Evolutionary conservation across 2,888 invertebrate species (phyloP).

Genomic region (Dichetophora obliterata): DNA sequence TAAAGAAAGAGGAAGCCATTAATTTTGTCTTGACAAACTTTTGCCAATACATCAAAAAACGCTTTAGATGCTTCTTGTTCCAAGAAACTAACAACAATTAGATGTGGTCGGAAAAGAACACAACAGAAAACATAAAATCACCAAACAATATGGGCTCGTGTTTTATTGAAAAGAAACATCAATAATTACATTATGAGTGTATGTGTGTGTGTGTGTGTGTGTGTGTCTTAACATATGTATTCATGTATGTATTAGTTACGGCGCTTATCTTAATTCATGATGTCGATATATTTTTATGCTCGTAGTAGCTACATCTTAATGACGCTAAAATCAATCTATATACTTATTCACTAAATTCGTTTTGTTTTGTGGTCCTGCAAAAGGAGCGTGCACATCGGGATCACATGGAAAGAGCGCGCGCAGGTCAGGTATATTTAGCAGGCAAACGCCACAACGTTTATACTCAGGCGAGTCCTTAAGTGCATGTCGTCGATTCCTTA

Average conservation of each 20-base stretch:
- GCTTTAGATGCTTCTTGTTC: too few species aligned
- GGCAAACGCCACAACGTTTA: constrained; percentile 27
- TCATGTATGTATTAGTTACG: not conserved
- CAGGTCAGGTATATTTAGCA: constrained; percentile 42
- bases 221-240: too few species aligned
- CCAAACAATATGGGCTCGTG: too few species aligned
- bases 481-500: constrained; percentile 50
- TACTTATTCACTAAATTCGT: not conserved
- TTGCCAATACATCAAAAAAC: too few species aligned
- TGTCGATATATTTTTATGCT: not conserved
- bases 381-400: constrained; percentile 54
- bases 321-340: not conserved
- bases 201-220: too few species aligned
- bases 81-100: too few species aligned
- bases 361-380: constrained; percentile 10
- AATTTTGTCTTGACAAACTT: too few species aligned
- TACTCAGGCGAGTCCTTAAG: constrained; percentile 50
- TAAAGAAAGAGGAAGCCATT: too few species aligned
- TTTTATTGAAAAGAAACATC: too few species aligned
- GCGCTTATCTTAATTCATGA: not conserved
- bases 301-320: not conserved
- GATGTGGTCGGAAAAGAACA: too few species aligned
- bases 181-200: too few species aligned
- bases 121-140: too few species aligned
- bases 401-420: constrained; percentile 50